These are phyloP conservation scores for Ptilonorhynchus violaceus DNA, from an alignment of 2,113 vertebrate genomes.

Conservation along the genomic window DNA sequence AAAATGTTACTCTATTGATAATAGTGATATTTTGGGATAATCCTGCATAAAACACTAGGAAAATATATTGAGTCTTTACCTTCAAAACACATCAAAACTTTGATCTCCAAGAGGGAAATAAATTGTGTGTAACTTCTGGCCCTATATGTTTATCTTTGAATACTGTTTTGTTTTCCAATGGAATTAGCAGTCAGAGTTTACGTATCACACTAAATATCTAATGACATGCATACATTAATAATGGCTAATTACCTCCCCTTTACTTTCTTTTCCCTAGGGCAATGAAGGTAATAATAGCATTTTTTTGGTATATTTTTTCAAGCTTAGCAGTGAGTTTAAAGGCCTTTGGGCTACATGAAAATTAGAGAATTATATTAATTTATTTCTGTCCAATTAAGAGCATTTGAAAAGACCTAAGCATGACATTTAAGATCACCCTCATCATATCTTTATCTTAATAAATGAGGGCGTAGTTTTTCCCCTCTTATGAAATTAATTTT, in stretches of 20 bases:
- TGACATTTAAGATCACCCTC: neutral
- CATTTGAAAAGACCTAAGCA: neutral
- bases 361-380: neutral
- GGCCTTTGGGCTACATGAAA: neutral
- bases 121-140: neutral
- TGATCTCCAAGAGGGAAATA: neutral
- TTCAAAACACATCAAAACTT: neutral
- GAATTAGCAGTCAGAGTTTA: slow-evolving; percentile 8
- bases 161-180: neutral
- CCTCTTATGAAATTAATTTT: neutral
- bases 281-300: neutral
- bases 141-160: neutral
- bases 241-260: slow-evolving; percentile 25
- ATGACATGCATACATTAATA: slow-evolving; percentile 32
- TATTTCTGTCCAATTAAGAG: neutral
- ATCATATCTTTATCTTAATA: neutral
- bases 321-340: neutral
- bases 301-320: neutral
- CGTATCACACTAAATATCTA: slow-evolving; percentile 31
- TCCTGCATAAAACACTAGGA: neutral
- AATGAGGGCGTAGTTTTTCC: neutral
- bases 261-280: neutral
- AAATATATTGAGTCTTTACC: neutral
- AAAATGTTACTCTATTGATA: neutral
- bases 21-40: neutral